A percentile compares a stretch with the other conserved stretches of the same genome.
Conservation (phyloP, 2,797 vertebrate genomes). For the Chelmon rostratus region DNA sequence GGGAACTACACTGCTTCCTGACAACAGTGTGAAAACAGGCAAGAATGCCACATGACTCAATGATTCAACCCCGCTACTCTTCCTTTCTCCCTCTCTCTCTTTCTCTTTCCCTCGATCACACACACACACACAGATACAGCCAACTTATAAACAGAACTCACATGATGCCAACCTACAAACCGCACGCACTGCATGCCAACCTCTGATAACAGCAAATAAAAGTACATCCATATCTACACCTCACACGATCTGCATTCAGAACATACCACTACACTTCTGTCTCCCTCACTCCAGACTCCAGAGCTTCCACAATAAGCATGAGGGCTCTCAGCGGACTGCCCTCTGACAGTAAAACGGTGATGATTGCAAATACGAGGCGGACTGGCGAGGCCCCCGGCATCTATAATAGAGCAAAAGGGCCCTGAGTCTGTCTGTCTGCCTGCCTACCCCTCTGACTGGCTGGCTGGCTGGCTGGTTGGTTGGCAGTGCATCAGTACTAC, state of each 20-base stretch:
- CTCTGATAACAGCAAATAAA: slow-evolving; percentile 74
- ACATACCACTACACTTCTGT: slow-evolving; percentile 68
- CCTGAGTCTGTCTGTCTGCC: slow-evolving; percentile 76
- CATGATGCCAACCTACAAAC: slow-evolving; percentile 72
- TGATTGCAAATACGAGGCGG: slow-evolving; percentile 89
- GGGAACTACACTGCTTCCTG: slow-evolving; percentile 81
- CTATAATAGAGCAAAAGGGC: slow-evolving; percentile 86
- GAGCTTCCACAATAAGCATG: slow-evolving; percentile 82
- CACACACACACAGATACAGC: slow-evolving; percentile 32
- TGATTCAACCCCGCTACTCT: slow-evolving; percentile 77
- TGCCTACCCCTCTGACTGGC: slow-evolving; percentile 67
- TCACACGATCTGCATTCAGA: slow-evolving; percentile 70
- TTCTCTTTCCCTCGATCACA: slow-evolving; percentile 13
- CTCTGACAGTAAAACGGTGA: slow-evolving; percentile 90
- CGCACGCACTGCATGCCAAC: slow-evolving; percentile 69
- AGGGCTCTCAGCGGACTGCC: slow-evolving; percentile 82
- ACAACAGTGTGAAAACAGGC: slow-evolving; percentile 84
- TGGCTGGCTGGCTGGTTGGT: slow-evolving; percentile 72
- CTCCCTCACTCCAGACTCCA: slow-evolving; percentile 76
- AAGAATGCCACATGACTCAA: slow-evolving; percentile 85
- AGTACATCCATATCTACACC: slow-evolving; percentile 72
- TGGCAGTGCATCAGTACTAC: slow-evolving; percentile 86
- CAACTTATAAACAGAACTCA: slow-evolving; percentile 75
- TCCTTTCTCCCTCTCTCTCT: slow-evolving; percentile 40
- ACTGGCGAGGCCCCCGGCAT: slow-evolving; percentile 84